Evolutionary conservation across 1,140 invertebrate species (phyloP), one percentile per base, ranked within the genome.

Genomic region (Hylaeus volcanicus): DNA sequence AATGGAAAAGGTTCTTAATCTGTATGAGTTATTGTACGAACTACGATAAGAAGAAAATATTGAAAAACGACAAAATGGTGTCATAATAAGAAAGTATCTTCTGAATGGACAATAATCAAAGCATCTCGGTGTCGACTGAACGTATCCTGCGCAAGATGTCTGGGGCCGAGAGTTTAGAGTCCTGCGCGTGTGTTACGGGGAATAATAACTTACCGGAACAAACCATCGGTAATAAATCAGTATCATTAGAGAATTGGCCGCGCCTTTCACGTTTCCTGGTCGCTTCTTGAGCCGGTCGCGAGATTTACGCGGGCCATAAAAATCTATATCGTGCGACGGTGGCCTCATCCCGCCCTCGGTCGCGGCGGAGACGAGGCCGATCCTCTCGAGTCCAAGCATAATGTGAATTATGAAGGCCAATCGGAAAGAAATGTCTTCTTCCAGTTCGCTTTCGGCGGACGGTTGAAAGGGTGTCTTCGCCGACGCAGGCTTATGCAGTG

Each of bases 201-300:
- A 14, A 66, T 79, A 77, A 84, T 70, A 60, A 73, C 60, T 74
- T 74, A 79, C 66, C 82, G 82, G 82, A 86, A 86, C 86, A 64
- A 76, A 73, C 86, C 63, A 56, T 41, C 58, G 77, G 48, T 63
- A 53, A 84, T 87, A 87, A 87, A 87, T 87, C 85, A 86, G 85
- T 81, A 82, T 86, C 85, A 87, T 87, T 87, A 87, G 74, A 58
- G 78, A 75, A 87, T 87, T 84, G 78, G 78, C 82, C 78, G 85
- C 85, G 77, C 66, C 85, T 84, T 81, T 86, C 85, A 84, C 74
- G 78, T 82, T 84, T 87, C 65, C 66, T 68, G 68, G 60, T 82
- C 78, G 56, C 78, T 87, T 79, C 85, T 81, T 84, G 74, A 45
- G 41, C 61, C 85, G 70, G 66, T 75, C 69, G 11, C 69, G 51